These are phyloP conservation scores for Oncorhynchus masou DNA, from an alignment of 2,113 vertebrate species.

Conservation along the genomic window DNA sequence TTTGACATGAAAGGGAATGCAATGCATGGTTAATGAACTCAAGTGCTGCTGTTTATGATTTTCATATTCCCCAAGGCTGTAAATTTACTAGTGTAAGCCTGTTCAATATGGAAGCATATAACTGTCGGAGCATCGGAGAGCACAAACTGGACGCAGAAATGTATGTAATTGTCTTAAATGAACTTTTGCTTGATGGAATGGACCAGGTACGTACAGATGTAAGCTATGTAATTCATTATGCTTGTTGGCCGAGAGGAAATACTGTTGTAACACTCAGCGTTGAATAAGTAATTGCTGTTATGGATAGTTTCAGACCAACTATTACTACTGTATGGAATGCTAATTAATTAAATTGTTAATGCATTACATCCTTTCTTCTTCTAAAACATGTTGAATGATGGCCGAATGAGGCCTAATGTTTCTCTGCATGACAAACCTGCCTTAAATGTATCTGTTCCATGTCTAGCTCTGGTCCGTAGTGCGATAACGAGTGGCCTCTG, in stretches of 20 bases:
- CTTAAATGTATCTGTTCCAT: not conserved
- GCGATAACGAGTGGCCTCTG: too few species aligned
- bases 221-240: not conserved
- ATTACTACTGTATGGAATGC: too few species aligned
- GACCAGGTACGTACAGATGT: not conserved
- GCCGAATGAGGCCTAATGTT: not conserved
- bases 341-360: not conserved
- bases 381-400: slow-evolving; percentile 10
- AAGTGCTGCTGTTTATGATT: too few species aligned
- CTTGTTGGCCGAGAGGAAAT: not conserved
- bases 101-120: too few species aligned
- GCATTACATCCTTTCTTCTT: not conserved
- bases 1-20: slow-evolving; percentile 15
- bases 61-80: not conserved
- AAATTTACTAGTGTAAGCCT: not conserved
- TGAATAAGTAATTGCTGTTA: too few species aligned
- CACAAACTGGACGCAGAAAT: too few species aligned
- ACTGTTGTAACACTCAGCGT: not conserved
- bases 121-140: too few species aligned
- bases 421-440: slow-evolving; percentile 6
- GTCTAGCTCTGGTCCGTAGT: too few species aligned
- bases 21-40: slow-evolving; percentile 32
- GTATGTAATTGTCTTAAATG: not conserved
- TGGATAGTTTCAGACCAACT: too few species aligned
- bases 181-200: not conserved